Evolutionary conservation across 2,113 vertebrate genomes (phyloP), one percentile per base, ranked within the genome.

Genomic region (Micronycteris hirsuta): DNA sequence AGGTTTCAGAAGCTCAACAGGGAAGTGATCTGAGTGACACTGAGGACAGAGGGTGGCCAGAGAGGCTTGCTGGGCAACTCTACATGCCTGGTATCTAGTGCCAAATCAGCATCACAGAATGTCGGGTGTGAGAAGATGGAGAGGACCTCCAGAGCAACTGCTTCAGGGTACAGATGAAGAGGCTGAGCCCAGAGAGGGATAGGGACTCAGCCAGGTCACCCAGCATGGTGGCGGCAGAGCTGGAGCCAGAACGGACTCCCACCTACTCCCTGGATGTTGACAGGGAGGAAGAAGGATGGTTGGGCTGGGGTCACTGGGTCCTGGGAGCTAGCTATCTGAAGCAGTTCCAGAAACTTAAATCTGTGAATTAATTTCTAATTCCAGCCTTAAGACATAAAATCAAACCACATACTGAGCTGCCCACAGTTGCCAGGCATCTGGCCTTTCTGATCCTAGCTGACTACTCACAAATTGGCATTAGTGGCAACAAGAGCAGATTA

Each of bases 401-500:
- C 97, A 98, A 99, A 98, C 98, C 97, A 96, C 97, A 97, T 93
- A 97, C 98, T 98, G 98, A 98, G 98, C 98, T 98, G 97, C 96
- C 98, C 96, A 91, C 93, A 97, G 98, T 98, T 86, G 98, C 98
- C 98, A 98, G 99, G 99, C 99, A 99, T 99, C 99, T 99, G 99
- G 99, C 98, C 98, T 97, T 99, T 99, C 99, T 99, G 99, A 99
- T 99, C 99, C 99, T 98, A 97, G 97, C 98, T 99, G 99, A 99
- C 99, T 99, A 99, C 98, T 99, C 98, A 98, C 99, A 99, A 99
- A 99, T 99, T 99, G 99, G 99, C 99, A 99, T 99, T 99, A 99
- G 99, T 98, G 98, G 98, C 98, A 98, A 98, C 99, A 99, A 99
- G 99, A 99, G 99, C 99, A 99, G 99, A 99, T 99, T 99, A 99